Evolutionary conservation across 2,797 vertebrate species (phyloP), one percentile per base, ranked within the genome.

Genomic region (Platyrinchus mystaceus): DNA sequence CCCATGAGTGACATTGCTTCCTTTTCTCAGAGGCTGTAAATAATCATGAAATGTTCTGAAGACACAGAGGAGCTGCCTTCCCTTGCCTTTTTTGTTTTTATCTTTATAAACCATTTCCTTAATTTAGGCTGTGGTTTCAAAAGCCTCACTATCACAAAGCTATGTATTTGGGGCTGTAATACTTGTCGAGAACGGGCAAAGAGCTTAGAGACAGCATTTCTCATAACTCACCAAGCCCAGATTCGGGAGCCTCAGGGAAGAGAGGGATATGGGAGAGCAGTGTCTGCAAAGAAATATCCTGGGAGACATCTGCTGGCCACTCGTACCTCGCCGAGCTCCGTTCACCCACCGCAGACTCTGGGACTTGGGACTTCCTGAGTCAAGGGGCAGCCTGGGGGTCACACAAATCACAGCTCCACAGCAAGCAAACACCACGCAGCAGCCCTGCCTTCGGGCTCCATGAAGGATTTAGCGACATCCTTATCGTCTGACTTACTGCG

Each of bases 291-390:
- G 89, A 62, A 95, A 83, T 68, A 94, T 95, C 94, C 96, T 95
- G 90, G 85, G 93, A 95, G 94, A 94, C 94, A 97, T 83, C 92
- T 92, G 96, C 91, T 91, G 95, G 92, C 89, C 94, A 75, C 53
- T 94, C 75, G 50, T 85, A 84, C 94, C 80, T 64, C 39, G 67
- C 69, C 3, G 9, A 70, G 62, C 80, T 86, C 87, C 36, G 24
- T 23, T 90, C 21, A 5, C 81, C 44, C 68, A 13, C 78, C 27
- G 85, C 75, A 14, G 8, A 78, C 28, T 32, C 2, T 8, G 70
- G 1, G 6, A 63, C 78, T 41, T 1, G 6, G 82, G 41, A 47
- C 89, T 64, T 39, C 1, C 50, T 1, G 50, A 93, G 78, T 53
- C 89, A 79, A 94, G 68, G 76, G 83, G 69, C 53, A 71, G 19